Evolutionary conservation across 2,113 vertebrate species (phyloP), one percentile per base, ranked within the genome.

Genomic region (Platysteira castanea): DNA sequence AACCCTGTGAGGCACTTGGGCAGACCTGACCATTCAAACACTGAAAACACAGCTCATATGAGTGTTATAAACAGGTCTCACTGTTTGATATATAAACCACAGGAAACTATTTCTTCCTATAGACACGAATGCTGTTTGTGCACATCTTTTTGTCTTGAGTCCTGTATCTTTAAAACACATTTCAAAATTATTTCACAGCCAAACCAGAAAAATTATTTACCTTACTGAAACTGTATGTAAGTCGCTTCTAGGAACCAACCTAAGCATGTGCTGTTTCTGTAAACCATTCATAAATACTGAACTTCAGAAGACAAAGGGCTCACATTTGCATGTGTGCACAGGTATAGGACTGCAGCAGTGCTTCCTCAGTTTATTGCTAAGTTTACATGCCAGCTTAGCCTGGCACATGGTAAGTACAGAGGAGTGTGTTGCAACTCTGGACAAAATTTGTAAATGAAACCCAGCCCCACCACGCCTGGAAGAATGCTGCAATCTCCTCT

Each of bases 391-490:
- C 71, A 68, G n/a, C 53, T 57, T 39, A n/a, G 37, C 35, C 74
- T 76, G 24, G 46, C 37, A 30, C 47, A 22, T 49, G n/a, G 27
- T 41, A 84, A 90, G 37, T 33, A 19, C 10, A 70, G 71, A 73
- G 11, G 26, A 88, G 6, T 4, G 15, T 92, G 92, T 92, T 94
- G 96, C 86, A 96, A 94, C 77, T 60, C 63, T 33, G 52, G 37
- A 84, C 60, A 84, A 83, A 92, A 92, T 89, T 69, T 84, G 64
- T 86, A 93, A 93, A 82, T 82, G 69, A 84, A 93, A 78, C 85
- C 77, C 68, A 96, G 84, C 84, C 65, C 77, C 10, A 27, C 93
- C 92, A 93, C 52, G 17, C 95, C 96, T 94, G 67, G 57, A 96
- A 69, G 47, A 93, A 92, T 87, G 86, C 93, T 82, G 95, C 65